These are phyloP conservation scores for Eulemur macaco DNA, from an alignment of 2,113 vertebrate genomes.

Conservation along the genomic window DNA sequence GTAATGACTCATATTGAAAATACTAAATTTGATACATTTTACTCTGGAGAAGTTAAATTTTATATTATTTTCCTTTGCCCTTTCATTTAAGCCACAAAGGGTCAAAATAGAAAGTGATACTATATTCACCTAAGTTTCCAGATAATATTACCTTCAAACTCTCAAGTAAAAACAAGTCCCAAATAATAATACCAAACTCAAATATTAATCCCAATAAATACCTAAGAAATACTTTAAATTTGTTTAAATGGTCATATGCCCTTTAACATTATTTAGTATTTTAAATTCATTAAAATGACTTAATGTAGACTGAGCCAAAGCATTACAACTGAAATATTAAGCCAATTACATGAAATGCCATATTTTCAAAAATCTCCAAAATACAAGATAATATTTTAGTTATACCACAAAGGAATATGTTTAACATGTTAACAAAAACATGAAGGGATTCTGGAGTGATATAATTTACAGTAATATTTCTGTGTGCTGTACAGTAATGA, in stretches of 20 bases:
- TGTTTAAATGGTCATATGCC: background rate
- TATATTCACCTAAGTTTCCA: background rate
- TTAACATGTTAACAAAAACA: background rate
- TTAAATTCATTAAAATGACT: background rate
- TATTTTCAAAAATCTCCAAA: background rate
- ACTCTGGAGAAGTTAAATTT: background rate
- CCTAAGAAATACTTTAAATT: background rate
- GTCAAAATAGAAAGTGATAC: background rate
- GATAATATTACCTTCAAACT: background rate
- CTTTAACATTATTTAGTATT: background rate
- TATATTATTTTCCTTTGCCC: background rate
- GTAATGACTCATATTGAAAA: background rate
- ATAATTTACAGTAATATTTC: background rate
- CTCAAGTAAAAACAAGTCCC: background rate
- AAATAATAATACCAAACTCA: background rate
- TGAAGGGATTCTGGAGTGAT: background rate
- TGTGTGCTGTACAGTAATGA: background rate
- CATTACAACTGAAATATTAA: background rate
- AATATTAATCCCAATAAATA: background rate
- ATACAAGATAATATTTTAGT: background rate
- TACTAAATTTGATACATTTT: slow-evolving; percentile 21
- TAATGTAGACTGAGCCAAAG: background rate
- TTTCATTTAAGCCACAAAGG: background rate
- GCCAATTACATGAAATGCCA: background rate
- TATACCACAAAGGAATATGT: background rate